phyloP scores from a whole-genome alignment of 2,888 invertebrate genomes.

The Stictocephala bisonia region DNA sequence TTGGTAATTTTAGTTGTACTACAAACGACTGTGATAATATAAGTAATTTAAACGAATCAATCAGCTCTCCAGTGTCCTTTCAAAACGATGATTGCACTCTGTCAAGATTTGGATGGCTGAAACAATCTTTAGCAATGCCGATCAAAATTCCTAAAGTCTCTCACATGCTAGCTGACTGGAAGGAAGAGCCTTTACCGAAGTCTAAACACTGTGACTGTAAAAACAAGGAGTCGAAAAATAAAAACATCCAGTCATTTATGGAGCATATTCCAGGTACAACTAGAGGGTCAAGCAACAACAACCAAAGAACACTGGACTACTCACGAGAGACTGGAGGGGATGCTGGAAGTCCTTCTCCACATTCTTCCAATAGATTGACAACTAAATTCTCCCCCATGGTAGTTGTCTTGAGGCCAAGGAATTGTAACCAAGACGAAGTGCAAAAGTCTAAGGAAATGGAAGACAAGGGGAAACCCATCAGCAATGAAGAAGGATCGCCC shows the following conservation, averaged over 20 bases:
- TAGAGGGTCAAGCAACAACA: too few relatives aligned
- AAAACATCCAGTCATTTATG: conserved; percentile 38
- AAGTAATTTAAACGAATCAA: neutral
- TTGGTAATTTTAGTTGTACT: neutral
- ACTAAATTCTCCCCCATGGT: conserved; percentile 22
- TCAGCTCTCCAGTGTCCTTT: neutral
- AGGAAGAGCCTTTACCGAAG: conserved; percentile 49
- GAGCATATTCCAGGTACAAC: conserved; percentile 38
- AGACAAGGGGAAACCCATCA: neutral
- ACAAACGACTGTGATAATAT: neutral
- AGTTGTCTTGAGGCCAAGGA: conserved; percentile 19
- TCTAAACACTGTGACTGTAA: conserved; percentile 13
- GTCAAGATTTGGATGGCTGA: neutral
- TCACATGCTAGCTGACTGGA: conserved; percentile 59
- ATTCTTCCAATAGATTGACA: neutral
- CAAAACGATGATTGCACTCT: neutral
- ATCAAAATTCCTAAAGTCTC: conserved; percentile 43
- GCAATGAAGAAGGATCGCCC: neutral
- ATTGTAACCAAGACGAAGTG: conserved; percentile 24
- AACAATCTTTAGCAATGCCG: neutral
- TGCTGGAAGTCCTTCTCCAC: too few relatives aligned
- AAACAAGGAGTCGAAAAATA: conserved; percentile 28
- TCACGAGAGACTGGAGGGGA: too few relatives aligned
- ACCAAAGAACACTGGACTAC: too few relatives aligned
- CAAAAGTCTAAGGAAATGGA: conserved; percentile 12